Evolutionary conservation across 92 coral and sea anemone species (phyloP).

Genomic region (Meandrina meandrites): DNA sequence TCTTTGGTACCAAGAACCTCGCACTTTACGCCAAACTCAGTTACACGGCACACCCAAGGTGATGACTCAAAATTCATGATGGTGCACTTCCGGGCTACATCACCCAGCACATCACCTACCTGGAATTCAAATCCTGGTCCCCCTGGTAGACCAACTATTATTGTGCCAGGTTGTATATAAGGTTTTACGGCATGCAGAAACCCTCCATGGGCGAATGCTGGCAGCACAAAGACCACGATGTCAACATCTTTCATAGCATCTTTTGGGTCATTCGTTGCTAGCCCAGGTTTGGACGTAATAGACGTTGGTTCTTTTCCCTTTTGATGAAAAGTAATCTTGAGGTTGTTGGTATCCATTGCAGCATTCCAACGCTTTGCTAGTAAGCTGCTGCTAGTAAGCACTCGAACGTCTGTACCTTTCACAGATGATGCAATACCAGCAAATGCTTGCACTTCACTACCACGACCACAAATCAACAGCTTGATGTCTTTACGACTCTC

Average conservation of each 20-base stretch:
- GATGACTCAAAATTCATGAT: slow-evolving; percentile 63
- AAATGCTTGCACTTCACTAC: slow-evolving; percentile 59
- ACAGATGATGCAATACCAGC: slow-evolving; percentile 64
- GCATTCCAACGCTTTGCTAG: slow-evolving; percentile 59
- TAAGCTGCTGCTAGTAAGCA: slow-evolving; percentile 57
- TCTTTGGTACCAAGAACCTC: slow-evolving; percentile 58
- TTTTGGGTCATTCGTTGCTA: slow-evolving; percentile 60
- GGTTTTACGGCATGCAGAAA: slow-evolving; percentile 49
- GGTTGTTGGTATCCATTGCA: slow-evolving; percentile 28
- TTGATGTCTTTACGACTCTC: slow-evolving; percentile 14
- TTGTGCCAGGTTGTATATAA: slow-evolving; percentile 59
- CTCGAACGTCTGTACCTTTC: slow-evolving; percentile 52
- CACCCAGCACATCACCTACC: slow-evolving; percentile 52
- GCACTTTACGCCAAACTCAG: slow-evolving; percentile 59
- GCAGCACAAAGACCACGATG: slow-evolving; percentile 60
- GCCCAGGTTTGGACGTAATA: slow-evolving; percentile 44
- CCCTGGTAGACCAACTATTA: slow-evolving; percentile 72
- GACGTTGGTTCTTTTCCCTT: slow-evolving; percentile 23
- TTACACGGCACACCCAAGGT: slow-evolving; percentile 67
- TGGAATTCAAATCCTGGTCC: slow-evolving; percentile 58
- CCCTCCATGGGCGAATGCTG: slow-evolving; percentile 62
- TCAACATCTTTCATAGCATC: slow-evolving; percentile 70
- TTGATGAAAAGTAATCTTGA: slow-evolving; percentile 40
- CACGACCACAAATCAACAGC: slow-evolving; percentile 66
- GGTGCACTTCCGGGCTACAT: slow-evolving; percentile 43